phyloP scores from a whole-genome alignment of 2,113 vertebrate genomes.

The Rousettus leschenaultii region DNA sequence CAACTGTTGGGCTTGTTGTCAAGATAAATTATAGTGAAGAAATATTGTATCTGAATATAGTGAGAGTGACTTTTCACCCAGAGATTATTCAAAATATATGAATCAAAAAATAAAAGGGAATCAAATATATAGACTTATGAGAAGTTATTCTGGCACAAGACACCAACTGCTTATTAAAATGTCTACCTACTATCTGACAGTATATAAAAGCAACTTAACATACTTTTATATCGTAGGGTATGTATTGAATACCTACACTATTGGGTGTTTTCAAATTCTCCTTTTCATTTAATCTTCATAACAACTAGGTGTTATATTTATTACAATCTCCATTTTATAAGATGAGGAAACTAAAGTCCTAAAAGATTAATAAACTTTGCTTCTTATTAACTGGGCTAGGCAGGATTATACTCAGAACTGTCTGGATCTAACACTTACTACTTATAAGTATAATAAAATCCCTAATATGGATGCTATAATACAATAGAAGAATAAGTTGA shows the following conservation, averaged over 20 bases:
- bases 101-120: slow-evolving; percentile 10
- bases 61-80: not conserved
- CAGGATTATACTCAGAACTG: not conserved
- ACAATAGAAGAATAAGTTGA: slow-evolving; percentile 7
- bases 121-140: not conserved
- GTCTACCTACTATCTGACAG: not conserved
- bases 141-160: not conserved
- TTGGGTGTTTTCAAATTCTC: not conserved
- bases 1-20: not conserved
- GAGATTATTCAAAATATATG: slow-evolving; percentile 18
- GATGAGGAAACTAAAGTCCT: not conserved
- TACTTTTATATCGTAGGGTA: not conserved
- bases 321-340: not conserved
- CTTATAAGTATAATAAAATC: slow-evolving; percentile 20
- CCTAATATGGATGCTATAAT: not conserved
- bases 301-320: not conserved
- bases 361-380: not conserved
- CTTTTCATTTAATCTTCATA: slow-evolving; percentile 1
- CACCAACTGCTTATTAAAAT: slow-evolving; percentile 9
- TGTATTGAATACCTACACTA: not conserved
- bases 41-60: not conserved
- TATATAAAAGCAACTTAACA: not conserved
- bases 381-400: not conserved
- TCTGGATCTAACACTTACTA: not conserved
- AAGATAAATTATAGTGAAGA: not conserved